Evolutionary conservation across 2,888 invertebrate species (phyloP), one percentile per base, ranked within the genome.

Genomic region (Phrixothrix hirtus): DNA sequence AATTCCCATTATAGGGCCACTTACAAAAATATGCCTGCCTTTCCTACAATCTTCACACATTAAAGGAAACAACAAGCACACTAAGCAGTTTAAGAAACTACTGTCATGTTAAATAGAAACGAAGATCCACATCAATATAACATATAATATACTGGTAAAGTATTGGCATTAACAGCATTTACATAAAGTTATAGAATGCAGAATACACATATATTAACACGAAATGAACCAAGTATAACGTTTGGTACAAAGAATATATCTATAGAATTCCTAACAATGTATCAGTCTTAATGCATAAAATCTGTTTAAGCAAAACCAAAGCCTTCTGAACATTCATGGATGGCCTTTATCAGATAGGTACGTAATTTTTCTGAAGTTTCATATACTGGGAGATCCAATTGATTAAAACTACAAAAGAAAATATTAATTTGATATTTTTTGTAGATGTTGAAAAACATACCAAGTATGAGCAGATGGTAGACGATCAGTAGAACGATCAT

Each of bases 381-480:
- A 73, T 94, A 94, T 54, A 89, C 90, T 42, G 94, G 94, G 68
- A 94, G 79, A 78, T 94, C 93, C 73, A 94, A 77, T 77, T 94
- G 93, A 75, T 94, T 94, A 77, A 94, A 94, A 77, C 92, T 93
- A n/a, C n/a, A n/a, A n/a, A n/a, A n/a, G n/a, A n/a, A n/a, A n/a
- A n/a, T n/a, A n/a, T n/a, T n/a, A n/a, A n/a, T n/a, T n/a, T n/a
- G n/a, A n/a, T n/a, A n/a, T n/a, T n/a, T n/a, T n/a, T n/a, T n/a
- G n/a, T n/a, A n/a, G n/a, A n/a, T n/a, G n/a, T n/a, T n/a, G n/a
- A n/a, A n/a, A n/a, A n/a, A n/a, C 77, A 75, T 79, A 92, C 92
- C 93, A 94, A 48, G 94, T 94, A 73, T 94, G 93, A 45, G 94
- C 93, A 61, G 90, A 89, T 47, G 94, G 94, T 69, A 94, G 80